phyloP scores from a whole-genome alignment of 2,113 vertebrate genomes.

The Oryzias melastigma region DNA sequence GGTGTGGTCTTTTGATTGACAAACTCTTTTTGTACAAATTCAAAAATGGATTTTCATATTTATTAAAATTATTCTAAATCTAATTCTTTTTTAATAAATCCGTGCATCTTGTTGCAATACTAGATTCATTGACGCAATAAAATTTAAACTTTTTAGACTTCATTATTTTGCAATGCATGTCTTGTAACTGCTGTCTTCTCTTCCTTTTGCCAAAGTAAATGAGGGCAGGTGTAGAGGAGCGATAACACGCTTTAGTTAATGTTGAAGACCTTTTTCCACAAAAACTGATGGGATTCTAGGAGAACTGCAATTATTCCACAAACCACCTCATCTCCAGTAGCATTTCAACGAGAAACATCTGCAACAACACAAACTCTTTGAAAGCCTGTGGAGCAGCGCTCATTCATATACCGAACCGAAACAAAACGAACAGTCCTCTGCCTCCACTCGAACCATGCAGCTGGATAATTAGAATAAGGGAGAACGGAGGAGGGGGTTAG shows the following conservation, averaged over 20 bases:
- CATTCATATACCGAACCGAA: conserved; percentile 21
- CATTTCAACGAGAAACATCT: conserved; percentile 25
- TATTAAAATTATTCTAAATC: too few species aligned
- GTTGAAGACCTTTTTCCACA: background rate
- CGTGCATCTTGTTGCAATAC: too few species aligned
- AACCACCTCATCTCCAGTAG: conserved; percentile 24
- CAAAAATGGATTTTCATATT: too few species aligned
- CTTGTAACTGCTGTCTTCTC: too few species aligned
- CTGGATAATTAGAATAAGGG: conserved; percentile 38
- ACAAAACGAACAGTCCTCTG: conserved; percentile 18
- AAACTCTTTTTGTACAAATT: too few species aligned
- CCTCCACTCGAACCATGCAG: conserved; percentile 12
- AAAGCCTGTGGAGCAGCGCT: conserved; percentile 26
- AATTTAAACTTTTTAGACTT: too few species aligned
- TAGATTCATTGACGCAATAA: too few species aligned
- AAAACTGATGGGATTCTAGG: background rate
- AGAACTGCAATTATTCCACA: background rate
- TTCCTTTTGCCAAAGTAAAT: conserved; percentile 3
- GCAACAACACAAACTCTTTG: conserved; percentile 20
- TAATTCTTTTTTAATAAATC: too few species aligned
- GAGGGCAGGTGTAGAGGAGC: conserved; percentile 13
- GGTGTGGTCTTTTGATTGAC: too few species aligned
- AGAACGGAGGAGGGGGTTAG: conserved; percentile 13
- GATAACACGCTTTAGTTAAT: background rate
- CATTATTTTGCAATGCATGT: too few species aligned